These are phyloP conservation scores for Rhynchopsitta pachyrhyncha DNA, from an alignment of 2,113 vertebrate species.

Conservation along the genomic window DNA sequence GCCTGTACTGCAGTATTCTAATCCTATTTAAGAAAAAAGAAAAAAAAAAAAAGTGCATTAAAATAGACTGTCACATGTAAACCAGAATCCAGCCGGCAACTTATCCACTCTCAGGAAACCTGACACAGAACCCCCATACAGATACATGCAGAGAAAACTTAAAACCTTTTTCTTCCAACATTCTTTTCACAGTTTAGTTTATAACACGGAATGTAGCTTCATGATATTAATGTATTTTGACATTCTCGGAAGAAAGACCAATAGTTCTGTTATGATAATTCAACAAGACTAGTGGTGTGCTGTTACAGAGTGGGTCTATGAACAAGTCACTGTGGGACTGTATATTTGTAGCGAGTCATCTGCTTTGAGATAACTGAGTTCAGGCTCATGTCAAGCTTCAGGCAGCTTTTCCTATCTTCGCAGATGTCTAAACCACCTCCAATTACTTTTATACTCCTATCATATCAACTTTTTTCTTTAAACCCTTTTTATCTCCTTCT, in stretches of 20 bases:
- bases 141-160: accelerated
- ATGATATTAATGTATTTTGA: background rate
- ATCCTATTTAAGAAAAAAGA: background rate
- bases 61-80: background rate
- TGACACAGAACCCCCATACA: accelerated
- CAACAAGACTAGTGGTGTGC: background rate
- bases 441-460: background rate
- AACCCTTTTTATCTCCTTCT: background rate
- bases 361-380: background rate
- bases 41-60: background rate
- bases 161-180: background rate
- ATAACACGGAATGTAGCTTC: background rate
- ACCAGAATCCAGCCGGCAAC: background rate
- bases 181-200: background rate
- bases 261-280: background rate
- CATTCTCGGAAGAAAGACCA: background rate
- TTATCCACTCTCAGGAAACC: background rate
- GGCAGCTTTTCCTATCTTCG: background rate
- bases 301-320: background rate
- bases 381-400: background rate
- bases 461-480: background rate
- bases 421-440: background rate
- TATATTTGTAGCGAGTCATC: background rate
- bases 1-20: background rate
- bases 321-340: background rate